Percentiles rank a stretch among this genome's conserved stretches.
These are phyloP conservation scores for Eudyptes chrysolophus DNA, from an alignment of 2,113 vertebrate species.

Conservation along the genomic window DNA sequence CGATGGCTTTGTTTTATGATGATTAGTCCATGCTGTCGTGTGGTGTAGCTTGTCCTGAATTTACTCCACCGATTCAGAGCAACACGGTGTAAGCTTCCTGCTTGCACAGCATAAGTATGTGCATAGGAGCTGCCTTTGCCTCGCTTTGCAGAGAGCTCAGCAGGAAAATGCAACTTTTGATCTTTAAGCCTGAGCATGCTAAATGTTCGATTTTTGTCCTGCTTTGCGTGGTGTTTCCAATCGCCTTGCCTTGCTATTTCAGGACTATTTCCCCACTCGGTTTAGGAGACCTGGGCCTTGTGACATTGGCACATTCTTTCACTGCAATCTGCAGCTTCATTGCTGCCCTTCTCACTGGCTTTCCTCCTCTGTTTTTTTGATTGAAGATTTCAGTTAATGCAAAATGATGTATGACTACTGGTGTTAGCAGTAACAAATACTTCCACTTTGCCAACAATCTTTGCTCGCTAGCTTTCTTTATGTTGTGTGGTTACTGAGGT, in stretches of 20 bases:
- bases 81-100: neutral
- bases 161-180: neutral
- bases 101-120: neutral
- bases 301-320: neutral
- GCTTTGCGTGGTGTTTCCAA: accelerated
- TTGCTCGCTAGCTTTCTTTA: neutral
- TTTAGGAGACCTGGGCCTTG: accelerated
- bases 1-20: slow-evolving; percentile 42
- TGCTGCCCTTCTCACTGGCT: neutral
- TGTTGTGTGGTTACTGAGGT: neutral
- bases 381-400: neutral
- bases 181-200: neutral
- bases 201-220: neutral
- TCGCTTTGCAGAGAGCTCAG: neutral
- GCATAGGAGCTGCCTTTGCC: neutral
- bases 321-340: accelerated
- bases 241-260: neutral
- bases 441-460: neutral
- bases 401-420: neutral
- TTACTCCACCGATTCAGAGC: neutral
- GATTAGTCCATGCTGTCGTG: slow-evolving; percentile 3
- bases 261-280: neutral
- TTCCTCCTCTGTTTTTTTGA: neutral
- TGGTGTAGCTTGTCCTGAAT: slow-evolving; percentile 48
- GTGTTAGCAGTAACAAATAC: neutral